These are phyloP conservation scores for Triplophysa siluroides DNA, from an alignment of 2,113 vertebrate genomes.

Conservation along the genomic window DNA sequence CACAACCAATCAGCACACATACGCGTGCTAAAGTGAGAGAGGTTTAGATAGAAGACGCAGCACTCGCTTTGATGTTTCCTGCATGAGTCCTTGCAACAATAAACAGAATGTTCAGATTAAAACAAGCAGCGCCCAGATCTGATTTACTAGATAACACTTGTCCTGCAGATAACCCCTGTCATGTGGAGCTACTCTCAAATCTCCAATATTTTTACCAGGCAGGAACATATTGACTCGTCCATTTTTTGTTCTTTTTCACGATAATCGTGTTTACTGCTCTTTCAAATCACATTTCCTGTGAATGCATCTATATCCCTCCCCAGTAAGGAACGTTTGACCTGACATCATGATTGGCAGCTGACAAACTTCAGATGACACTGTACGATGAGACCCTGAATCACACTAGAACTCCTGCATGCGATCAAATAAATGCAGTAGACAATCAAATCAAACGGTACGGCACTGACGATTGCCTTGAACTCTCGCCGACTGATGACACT, in stretches of 20 bases:
- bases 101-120: slow-evolving; percentile 10
- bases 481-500: slow-evolving; percentile 50
- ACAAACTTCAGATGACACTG: slow-evolving; percentile 66
- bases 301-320: slow-evolving; percentile 26
- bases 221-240: slow-evolving; percentile 12
- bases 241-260: background rate
- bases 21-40: background rate
- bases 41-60: slow-evolving; percentile 8
- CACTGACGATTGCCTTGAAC: slow-evolving; percentile 55
- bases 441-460: slow-evolving; percentile 50
- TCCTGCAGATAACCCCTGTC: slow-evolving; percentile 16
- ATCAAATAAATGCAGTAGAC: slow-evolving; percentile 52
- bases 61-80: slow-evolving; percentile 15
- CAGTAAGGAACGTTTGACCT: background rate
- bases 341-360: slow-evolving; percentile 63
- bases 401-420: slow-evolving; percentile 31
- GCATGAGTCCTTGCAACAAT: background rate
- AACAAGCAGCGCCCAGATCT: slow-evolving; percentile 13
- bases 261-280: background rate
- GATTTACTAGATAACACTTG: slow-evolving; percentile 12
- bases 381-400: slow-evolving; percentile 57
- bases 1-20: background rate
- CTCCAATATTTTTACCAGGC: background rate
- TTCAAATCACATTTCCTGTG: slow-evolving; percentile 39
- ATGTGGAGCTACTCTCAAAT: background rate